Percentiles rank a stretch among this genome's conserved stretches.
These are phyloP conservation scores for Sphyrna mokarran DNA, from an alignment of 2,113 vertebrate genomes.

Conservation along the genomic window DNA sequence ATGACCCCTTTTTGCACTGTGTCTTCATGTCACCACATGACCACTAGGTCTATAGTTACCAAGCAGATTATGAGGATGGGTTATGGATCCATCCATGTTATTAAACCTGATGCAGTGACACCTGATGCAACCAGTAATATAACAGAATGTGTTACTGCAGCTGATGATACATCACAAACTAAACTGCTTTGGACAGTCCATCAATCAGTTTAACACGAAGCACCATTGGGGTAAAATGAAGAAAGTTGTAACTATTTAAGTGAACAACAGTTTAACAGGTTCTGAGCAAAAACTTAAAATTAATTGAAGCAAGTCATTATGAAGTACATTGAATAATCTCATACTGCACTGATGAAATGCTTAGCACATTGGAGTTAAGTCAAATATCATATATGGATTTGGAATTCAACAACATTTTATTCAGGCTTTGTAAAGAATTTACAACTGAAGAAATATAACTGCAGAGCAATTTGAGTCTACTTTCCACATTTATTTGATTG, in stretches of 20 bases:
- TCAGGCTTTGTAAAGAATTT: background rate
- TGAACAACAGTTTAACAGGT: background rate
- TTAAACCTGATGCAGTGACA: constrained; percentile 4
- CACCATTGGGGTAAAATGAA: background rate
- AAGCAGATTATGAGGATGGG: background rate
- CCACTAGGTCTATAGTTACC: background rate
- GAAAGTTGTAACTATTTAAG: constrained; percentile 16
- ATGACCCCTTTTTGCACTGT: no score
- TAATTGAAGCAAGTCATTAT: background rate
- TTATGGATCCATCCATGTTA: constrained; percentile 4
- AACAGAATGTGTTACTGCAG: constrained; percentile 5
- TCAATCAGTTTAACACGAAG: constrained; percentile 20
- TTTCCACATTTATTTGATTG: background rate
- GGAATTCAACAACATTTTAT: background rate
- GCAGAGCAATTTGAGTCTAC: background rate
- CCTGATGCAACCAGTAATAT: constrained; percentile 1
- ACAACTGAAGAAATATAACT: background rate
- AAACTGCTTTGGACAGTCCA: constrained; percentile 16
- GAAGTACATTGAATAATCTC: background rate
- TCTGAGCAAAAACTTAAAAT: background rate
- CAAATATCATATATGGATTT: background rate
- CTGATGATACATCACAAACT: constrained; percentile 5
- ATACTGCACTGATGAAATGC: background rate
- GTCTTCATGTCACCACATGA: no score
- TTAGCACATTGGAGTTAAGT: background rate